These are phyloP conservation scores for Mungos mungo DNA, from an alignment of 2,113 vertebrate species.

Conservation along the genomic window DNA sequence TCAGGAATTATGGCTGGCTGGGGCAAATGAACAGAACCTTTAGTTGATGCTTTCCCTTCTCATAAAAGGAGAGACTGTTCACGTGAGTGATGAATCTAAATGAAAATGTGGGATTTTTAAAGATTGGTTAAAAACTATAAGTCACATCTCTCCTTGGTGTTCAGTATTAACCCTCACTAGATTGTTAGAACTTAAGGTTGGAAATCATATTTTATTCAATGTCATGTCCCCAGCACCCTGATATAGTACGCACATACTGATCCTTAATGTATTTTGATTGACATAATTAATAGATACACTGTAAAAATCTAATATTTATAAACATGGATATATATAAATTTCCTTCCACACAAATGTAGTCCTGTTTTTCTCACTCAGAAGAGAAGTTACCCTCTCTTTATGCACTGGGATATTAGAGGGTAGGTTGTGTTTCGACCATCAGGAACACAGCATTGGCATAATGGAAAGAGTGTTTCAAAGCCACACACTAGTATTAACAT, in stretches of 20 bases:
- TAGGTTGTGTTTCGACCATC: background rate
- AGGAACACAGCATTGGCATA: background rate
- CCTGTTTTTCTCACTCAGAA: constrained; percentile 11
- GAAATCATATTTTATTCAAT: background rate
- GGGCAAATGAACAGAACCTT: background rate
- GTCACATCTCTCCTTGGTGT: too few relatives aligned
- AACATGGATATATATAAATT: background rate
- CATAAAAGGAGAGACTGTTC: background rate
- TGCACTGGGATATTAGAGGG: background rate
- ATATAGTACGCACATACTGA: background rate
- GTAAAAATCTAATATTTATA: background rate
- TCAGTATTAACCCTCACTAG: background rate
- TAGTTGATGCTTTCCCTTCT: background rate
- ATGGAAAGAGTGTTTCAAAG: constrained; percentile 29
- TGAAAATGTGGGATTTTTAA: background rate
- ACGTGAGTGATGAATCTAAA: background rate
- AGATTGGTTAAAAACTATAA: background rate
- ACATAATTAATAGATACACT: background rate
- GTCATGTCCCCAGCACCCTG: too few relatives aligned
- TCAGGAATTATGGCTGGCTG: background rate
- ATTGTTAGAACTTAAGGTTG: background rate
- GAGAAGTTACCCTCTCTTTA: background rate
- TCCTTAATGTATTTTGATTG: background rate
- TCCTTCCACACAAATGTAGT: background rate
- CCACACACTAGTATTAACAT: background rate